A percentile compares a stretch with the other conserved stretches of the same genome.
Evolutionary conservation across 2,888 invertebrate genomes (phyloP).

Genomic region (Pristionchus mayeri): DNA sequence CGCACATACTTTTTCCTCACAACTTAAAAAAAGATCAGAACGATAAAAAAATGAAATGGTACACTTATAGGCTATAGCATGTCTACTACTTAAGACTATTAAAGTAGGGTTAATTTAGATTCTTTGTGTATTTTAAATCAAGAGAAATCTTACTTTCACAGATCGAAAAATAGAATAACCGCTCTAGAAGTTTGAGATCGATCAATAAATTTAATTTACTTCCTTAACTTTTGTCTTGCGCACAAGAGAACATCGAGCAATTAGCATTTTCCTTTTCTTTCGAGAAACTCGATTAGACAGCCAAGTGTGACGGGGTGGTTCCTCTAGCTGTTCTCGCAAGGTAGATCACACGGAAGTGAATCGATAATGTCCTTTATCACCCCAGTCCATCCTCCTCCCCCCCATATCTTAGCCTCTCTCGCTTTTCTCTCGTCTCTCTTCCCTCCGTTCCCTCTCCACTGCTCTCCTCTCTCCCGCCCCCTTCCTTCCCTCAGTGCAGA

Average conservation of each 20-base stretch:
- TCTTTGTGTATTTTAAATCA: too few species aligned
- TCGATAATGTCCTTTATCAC: conserved; percentile 1
- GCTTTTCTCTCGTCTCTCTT: neutral
- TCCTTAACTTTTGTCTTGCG: too few species aligned
- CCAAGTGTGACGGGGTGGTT: neutral
- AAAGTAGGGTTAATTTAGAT: too few species aligned
- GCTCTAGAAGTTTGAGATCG: too few species aligned
- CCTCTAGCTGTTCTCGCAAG: neutral
- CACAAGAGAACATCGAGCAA: neutral
- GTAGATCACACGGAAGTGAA: neutral
- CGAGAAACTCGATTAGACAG: neutral
- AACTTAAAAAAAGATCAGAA: too few species aligned
- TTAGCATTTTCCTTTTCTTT: neutral
- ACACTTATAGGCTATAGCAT: too few species aligned
- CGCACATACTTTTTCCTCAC: too few species aligned
- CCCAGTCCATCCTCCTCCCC: neutral
- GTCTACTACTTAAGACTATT: too few species aligned
- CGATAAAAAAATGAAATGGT: too few species aligned
- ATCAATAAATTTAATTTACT: too few species aligned
- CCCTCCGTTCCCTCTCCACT: neutral
- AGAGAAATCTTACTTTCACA: too few species aligned
- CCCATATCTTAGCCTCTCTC: neutral
- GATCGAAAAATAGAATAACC: too few species aligned
- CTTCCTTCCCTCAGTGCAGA: neutral
- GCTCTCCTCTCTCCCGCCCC: neutral